Conservation (phyloP, 2,888 invertebrate species). For the Limnephilus lunatus region DNA sequence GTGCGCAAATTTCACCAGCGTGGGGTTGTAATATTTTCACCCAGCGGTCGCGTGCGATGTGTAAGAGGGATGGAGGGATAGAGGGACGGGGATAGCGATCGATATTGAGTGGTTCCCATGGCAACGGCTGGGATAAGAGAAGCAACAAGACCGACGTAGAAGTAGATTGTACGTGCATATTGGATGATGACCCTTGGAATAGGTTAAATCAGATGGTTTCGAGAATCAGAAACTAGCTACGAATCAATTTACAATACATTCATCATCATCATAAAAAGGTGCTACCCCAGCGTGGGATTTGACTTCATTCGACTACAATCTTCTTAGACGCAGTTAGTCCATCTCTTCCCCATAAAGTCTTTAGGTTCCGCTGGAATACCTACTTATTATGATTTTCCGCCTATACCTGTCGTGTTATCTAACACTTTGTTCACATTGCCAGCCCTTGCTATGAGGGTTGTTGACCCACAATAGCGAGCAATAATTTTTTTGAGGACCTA, state of each 20-base stretch:
- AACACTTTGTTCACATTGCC: too few species aligned
- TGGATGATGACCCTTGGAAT: background rate
- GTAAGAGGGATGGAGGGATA: constrained; percentile 33
- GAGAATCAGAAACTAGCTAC: background rate
- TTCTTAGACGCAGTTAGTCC: too few species aligned
- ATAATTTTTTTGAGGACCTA: too few species aligned
- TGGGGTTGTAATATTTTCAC: background rate
- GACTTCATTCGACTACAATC: too few species aligned
- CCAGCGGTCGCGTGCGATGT: background rate
- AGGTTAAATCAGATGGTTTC: background rate
- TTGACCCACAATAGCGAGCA: too few species aligned
- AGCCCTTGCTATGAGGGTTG: too few species aligned
- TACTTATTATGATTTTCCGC: too few species aligned
- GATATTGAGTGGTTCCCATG: constrained; percentile 56
- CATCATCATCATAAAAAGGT: background rate
- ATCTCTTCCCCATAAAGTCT: too few species aligned
- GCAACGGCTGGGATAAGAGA: constrained; percentile 57
- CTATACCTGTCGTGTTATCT: too few species aligned
- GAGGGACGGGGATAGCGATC: constrained; percentile 42
- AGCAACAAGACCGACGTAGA: constrained; percentile 48
- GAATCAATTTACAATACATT: background rate
- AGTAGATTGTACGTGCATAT: background rate
- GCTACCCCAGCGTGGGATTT: background rate
- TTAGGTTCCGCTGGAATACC: too few species aligned
- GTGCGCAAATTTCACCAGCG: background rate